Evolutionary conservation across 2,888 invertebrate genomes (phyloP).

Genomic region (Tribolium freemani): DNA sequence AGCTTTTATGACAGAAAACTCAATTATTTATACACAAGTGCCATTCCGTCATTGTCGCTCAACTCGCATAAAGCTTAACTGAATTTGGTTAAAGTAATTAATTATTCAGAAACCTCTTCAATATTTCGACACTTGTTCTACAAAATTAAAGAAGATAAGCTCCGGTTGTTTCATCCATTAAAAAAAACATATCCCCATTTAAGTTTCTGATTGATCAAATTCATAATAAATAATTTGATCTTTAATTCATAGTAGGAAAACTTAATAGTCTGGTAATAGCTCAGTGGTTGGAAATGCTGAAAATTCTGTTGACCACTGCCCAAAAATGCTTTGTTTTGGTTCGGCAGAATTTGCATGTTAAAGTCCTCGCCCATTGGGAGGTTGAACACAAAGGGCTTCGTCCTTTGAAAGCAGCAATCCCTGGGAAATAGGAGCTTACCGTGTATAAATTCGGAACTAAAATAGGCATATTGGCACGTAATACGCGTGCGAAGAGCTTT

Average conservation of each 20-base stretch:
- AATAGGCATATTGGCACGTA: slow-evolving; percentile 57
- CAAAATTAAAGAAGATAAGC: too few relatives aligned
- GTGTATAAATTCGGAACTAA: slow-evolving; percentile 42
- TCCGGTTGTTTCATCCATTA: too few relatives aligned
- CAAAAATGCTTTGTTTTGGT: not conserved
- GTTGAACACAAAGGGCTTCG: slow-evolving; percentile 26
- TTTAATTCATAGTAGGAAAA: too few relatives aligned
- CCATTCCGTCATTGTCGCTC: slow-evolving; percentile 15
- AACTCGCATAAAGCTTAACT: slow-evolving; percentile 7
- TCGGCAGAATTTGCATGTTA: slow-evolving; percentile 14
- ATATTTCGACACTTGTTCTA: not conserved
- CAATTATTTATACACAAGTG: slow-evolving; percentile 36
- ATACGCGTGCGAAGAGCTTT: slow-evolving; percentile 51
- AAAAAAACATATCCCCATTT: too few relatives aligned
- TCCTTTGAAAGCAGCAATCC: slow-evolving; percentile 24
- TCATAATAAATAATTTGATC: too few relatives aligned
- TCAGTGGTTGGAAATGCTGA: too few relatives aligned
- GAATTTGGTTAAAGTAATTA: slow-evolving; percentile 3
- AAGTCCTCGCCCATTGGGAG: slow-evolving; percentile 10
- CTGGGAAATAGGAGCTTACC: slow-evolving; percentile 28
- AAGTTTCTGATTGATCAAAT: too few relatives aligned
- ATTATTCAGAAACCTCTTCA: slow-evolving; percentile 2
- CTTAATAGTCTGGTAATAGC: too few relatives aligned
- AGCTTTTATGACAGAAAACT: slow-evolving; percentile 27
- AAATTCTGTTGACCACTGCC: too few relatives aligned